These are phyloP conservation scores for Astyanax mexicanus DNA, from an alignment of 2,797 vertebrate genomes.

Conservation along the genomic window DNA sequence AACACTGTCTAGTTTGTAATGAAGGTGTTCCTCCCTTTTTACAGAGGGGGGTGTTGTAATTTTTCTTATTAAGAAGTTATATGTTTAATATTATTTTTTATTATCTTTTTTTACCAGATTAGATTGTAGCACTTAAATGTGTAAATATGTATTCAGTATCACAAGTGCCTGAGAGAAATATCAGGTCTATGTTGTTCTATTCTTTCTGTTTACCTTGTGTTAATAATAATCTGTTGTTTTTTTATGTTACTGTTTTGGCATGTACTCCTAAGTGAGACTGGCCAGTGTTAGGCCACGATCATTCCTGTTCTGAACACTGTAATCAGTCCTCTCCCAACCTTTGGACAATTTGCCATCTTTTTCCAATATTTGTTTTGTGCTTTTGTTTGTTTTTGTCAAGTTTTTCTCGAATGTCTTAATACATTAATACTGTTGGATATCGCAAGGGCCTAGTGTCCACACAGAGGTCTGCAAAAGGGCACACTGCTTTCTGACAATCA, in stretches of 20 bases:
- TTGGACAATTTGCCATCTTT: background rate
- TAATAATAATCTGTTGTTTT: slow-evolving; percentile 50
- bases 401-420: background rate
- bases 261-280: slow-evolving; percentile 4
- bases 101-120: slow-evolving; percentile 49
- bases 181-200: slow-evolving; percentile 69
- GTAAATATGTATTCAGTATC: slow-evolving; percentile 66
- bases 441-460: too few species aligned
- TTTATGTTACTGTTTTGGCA: slow-evolving; percentile 53
- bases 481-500: slow-evolving; percentile 44
- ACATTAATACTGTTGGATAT: background rate
- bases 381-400: background rate
- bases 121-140: slow-evolving; percentile 72
- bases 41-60: slow-evolving; percentile 28
- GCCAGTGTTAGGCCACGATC: background rate
- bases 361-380: slow-evolving; percentile 6
- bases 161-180: slow-evolving; percentile 72
- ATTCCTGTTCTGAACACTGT: background rate
- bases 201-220: slow-evolving; percentile 47
- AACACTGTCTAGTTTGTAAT: slow-evolving; percentile 65
- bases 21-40: slow-evolving; percentile 71
- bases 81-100: slow-evolving; percentile 55
- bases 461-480: background rate
- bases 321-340: background rate
- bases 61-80: slow-evolving; percentile 59